Conservation (phyloP, 2,113 vertebrate genomes). For the Cheilinus undulatus region DNA sequence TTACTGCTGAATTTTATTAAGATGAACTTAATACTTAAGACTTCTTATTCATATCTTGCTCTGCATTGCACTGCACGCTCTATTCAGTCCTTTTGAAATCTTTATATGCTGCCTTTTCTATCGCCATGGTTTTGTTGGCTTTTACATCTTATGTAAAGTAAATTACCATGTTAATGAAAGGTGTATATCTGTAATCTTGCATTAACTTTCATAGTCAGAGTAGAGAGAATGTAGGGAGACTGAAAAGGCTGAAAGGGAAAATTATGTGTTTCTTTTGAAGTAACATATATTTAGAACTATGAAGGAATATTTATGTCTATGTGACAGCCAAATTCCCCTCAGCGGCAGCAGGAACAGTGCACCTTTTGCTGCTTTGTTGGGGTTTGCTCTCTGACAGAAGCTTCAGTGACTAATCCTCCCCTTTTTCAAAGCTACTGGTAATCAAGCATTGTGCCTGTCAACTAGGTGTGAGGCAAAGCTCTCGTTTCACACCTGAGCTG, state of each 20-base stretch:
- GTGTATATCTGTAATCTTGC: neutral
- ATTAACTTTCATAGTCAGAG: neutral
- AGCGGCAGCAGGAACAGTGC: conserved; percentile 3
- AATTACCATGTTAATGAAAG: neutral
- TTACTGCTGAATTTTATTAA: neutral
- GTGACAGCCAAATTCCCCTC: conserved; percentile 10
- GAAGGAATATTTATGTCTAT: conserved; percentile 6
- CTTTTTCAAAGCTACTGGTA: conserved; percentile 30
- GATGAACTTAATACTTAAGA: neutral
- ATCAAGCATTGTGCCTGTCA: conserved; percentile 57
- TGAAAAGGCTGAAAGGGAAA: neutral
- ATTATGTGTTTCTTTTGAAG: neutral
- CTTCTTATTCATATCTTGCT: neutral
- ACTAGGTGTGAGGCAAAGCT: conserved; percentile 49
- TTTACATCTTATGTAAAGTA: neutral
- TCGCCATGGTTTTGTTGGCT: neutral
- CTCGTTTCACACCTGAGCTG: conserved; percentile 60
- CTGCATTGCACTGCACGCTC: neutral
- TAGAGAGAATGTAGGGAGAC: neutral
- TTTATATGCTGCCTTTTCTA: neutral
- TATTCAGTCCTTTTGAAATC: neutral
- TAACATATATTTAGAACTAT: neutral
- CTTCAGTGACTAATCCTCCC: conserved; percentile 44
- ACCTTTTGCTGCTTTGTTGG: conserved; percentile 23
- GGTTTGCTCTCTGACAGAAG: conserved; percentile 39